Conservation (phyloP, 2,113 vertebrate species). For the Campylomormyrus numenius region DNA sequence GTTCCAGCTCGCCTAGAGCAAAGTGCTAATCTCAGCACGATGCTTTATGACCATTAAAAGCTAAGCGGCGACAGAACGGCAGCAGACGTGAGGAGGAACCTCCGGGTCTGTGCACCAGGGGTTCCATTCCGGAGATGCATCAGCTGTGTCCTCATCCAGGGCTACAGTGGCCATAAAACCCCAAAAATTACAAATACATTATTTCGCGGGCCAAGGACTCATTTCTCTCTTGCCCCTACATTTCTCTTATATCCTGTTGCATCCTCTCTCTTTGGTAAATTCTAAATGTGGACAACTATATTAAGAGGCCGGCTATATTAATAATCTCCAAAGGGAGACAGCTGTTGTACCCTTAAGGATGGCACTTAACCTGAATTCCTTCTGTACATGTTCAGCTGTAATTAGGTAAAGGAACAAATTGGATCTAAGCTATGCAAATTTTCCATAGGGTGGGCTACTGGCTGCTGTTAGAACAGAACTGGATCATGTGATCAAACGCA, state of each 20-base stretch:
- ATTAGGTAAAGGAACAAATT: constrained; percentile 8
- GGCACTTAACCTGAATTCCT: constrained; percentile 6
- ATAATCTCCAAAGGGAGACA: background rate
- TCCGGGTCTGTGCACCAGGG: background rate
- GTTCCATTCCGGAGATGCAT: background rate
- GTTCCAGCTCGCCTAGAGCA: background rate
- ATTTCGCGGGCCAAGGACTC: background rate
- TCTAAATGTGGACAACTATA: constrained; percentile 7
- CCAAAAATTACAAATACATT: background rate
- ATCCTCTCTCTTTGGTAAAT: background rate
- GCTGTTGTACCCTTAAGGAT: constrained; percentile 9
- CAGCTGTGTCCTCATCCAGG: background rate
- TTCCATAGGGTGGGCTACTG: background rate
- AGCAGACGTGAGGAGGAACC: background rate
- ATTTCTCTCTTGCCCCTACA: background rate
- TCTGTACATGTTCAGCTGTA: background rate
- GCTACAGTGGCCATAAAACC: background rate
- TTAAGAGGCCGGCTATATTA: background rate
- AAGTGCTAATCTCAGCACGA: background rate
- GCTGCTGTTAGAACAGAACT: background rate
- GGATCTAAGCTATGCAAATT: background rate
- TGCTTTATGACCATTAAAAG: background rate
- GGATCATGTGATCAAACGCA: background rate
- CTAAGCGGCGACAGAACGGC: background rate
- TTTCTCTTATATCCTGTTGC: background rate